phyloP scores from a whole-genome alignment of 2,888 invertebrate species.

The Pseudeuparius sepicola region DNA sequence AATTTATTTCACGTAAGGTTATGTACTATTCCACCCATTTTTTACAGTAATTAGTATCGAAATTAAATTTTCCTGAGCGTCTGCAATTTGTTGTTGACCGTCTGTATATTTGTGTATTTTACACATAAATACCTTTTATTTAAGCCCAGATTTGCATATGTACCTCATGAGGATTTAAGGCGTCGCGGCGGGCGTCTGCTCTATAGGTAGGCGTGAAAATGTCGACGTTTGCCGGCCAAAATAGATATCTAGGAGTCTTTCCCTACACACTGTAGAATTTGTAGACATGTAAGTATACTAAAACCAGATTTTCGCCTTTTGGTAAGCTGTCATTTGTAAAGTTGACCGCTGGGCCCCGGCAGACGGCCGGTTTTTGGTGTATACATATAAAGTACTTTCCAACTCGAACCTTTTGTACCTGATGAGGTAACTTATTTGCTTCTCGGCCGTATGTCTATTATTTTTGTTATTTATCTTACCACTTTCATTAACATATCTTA shows the following conservation, averaged over 20 bases:
- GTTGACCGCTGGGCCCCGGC: too few relatives aligned
- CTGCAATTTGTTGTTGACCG: constrained; percentile 4
- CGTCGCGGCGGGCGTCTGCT: constrained; percentile 3
- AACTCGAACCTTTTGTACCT: constrained; percentile 3
- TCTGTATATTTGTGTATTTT: constrained; percentile 5
- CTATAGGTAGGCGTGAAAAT: too few relatives aligned
- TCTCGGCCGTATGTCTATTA: too few relatives aligned
- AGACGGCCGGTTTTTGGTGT: too few relatives aligned
- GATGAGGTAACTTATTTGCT: too few relatives aligned
- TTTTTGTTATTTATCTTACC: too few relatives aligned
- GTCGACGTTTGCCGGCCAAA: too few relatives aligned
- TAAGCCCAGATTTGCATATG: constrained; percentile 2
- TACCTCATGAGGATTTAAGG: constrained; percentile 1
- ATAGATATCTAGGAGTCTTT: constrained; percentile 3
- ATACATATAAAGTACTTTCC: too few relatives aligned
- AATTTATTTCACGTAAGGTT: too few relatives aligned
- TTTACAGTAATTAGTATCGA: neutral
- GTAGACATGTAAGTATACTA: neutral
- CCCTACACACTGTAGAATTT: constrained; percentile 3
- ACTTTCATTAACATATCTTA: too few relatives aligned
- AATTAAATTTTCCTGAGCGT: constrained; percentile 1
- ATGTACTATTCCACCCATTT: too few relatives aligned
- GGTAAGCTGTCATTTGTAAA: constrained; percentile 3
- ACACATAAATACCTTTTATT: constrained; percentile 1
- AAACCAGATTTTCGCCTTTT: constrained; percentile 2